Percentiles rank a stretch among this genome's conserved stretches.
These are phyloP conservation scores for Nanorana parkeri DNA, from an alignment of 2,113 vertebrate genomes.

Conservation along the genomic window DNA sequence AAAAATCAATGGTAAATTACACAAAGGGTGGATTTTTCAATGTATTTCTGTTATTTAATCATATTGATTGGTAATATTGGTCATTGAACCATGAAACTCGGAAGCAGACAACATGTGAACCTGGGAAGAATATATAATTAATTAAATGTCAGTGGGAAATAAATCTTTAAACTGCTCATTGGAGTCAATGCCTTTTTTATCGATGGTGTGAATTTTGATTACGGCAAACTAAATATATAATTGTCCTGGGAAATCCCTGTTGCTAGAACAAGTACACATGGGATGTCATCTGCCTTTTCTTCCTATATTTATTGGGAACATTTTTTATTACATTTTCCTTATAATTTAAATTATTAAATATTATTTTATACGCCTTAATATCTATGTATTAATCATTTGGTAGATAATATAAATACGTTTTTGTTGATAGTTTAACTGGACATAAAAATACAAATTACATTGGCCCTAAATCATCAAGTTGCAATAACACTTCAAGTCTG, in stretches of 20 bases:
- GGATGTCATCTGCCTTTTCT: too few relatives aligned
- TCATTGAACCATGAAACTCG: slow-evolving; percentile 43
- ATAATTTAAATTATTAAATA: too few relatives aligned
- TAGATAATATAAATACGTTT: too few relatives aligned
- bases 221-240: slow-evolving; percentile 17
- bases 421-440: too few relatives aligned
- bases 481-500: too few relatives aligned
- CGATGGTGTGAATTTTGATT: slow-evolving; percentile 34
- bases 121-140: slow-evolving; percentile 29
- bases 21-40: slow-evolving; percentile 26
- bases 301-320: too few relatives aligned
- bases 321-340: too few relatives aligned
- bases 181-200: slow-evolving; percentile 27
- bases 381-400: too few relatives aligned
- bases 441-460: too few relatives aligned
- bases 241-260: slow-evolving; percentile 3
- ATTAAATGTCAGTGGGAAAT: slow-evolving; percentile 26
- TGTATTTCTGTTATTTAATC: slow-evolving; percentile 56
- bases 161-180: slow-evolving; percentile 4
- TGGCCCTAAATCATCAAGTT: too few relatives aligned
- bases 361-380: too few relatives aligned
- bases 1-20: slow-evolving; percentile 33
- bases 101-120: slow-evolving; percentile 14
- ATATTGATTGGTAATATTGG: slow-evolving; percentile 56
- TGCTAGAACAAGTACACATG: not conserved